Base-by-base conservation (phyloP, 2,113 vertebrate genomes). In the Redunca redunca region DNA sequence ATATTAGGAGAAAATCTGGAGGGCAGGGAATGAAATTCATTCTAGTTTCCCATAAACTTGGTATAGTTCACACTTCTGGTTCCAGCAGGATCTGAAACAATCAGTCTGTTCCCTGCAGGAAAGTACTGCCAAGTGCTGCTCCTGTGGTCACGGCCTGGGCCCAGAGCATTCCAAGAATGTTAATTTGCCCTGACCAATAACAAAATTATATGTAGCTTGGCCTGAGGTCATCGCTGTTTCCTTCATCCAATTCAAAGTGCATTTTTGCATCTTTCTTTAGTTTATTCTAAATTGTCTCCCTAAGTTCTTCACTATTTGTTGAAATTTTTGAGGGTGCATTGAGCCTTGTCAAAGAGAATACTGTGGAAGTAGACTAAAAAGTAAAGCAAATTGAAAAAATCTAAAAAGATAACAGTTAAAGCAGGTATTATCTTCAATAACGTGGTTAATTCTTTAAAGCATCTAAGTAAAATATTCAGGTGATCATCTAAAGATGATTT, bases 391-490 rank as follows among this genome's bases (percentile, higher is more conserved):
- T 15, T 80, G 36, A 82, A 95, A 67, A 55, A 40, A 71, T 60
- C 85, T 93, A 95, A 97, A 95, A 96, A 85, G 40, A 83, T 52
- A 88, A 86, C 26, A 86, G 91, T 98, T 98, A 98, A 99, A 99
- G 99, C 98, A 99, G 98, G 98, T 98, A 99, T 98, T 98, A 11
- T 98, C 58, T 94, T 48, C n/a, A 67, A 23, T 52, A 94, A 94
- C 25, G 92, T 4, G 48, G 13, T 84, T 60, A 80, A 96, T 64
- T 92, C 62, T 95, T 81, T 97, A 89, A 91, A 94, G 19, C 43
- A 94, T 14, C 26, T 78, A 71, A 91, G 92, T 48, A 67, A 90
- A 92, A 94, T 81, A 88, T 50, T 92, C 11, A 95, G 36, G 33
- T 91, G 57, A 78, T 50, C 43, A 71, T 46, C 23, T 86, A 93